phyloP scores from a whole-genome alignment of 2,113 vertebrate species.

The Theristicus caerulescens region DNA sequence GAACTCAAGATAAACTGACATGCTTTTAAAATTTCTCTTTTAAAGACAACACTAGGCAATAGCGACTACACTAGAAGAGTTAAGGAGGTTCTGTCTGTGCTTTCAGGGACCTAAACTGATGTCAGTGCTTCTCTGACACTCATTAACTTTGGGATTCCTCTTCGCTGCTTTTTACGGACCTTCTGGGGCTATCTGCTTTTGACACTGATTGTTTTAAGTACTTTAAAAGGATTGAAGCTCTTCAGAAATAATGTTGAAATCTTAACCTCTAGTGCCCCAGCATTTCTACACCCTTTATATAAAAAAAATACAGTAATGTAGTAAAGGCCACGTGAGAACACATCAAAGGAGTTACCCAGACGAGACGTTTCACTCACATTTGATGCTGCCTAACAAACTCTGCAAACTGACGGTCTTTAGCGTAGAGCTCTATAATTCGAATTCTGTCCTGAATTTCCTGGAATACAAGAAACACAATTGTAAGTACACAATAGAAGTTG shows the following conservation, averaged over 20 bases:
- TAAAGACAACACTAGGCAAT: not conserved
- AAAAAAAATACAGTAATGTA: not conserved
- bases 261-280: not conserved
- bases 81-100: not conserved
- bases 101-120: not conserved
- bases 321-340: not conserved
- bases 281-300: not conserved
- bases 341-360: not conserved
- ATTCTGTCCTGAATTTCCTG: constrained; percentile 97
- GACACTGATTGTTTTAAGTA: not conserved
- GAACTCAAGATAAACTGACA: not conserved
- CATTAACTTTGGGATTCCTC: not conserved
- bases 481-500: not conserved
- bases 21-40: not conserved
- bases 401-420: constrained; percentile 92
- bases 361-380: constrained; percentile 77
- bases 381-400: constrained; percentile 91
- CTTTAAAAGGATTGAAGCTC: not conserved
- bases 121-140: not conserved
- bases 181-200: not conserved
- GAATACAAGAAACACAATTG: constrained; percentile 17
- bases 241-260: not conserved
- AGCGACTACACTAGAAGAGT: not conserved
- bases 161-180: not conserved
- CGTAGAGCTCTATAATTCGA: constrained; percentile 92